Conservation (phyloP, 2,888 invertebrate genomes). For the Pammene fasciana region DNA sequence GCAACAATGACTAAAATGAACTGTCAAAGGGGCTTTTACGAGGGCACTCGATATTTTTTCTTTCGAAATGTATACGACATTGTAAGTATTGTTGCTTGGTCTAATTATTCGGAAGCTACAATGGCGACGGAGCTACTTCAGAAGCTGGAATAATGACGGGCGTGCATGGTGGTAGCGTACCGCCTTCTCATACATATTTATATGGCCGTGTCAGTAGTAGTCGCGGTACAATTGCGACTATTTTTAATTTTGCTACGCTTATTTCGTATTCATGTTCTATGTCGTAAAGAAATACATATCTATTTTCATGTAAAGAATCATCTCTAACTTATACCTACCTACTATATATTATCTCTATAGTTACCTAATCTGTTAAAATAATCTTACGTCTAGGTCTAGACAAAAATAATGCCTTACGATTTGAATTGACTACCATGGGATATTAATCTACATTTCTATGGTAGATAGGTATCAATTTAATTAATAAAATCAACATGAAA, state of each 20-base stretch:
- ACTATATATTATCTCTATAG: no score
- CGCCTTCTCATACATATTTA: slow-evolving; percentile 80
- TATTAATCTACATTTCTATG: no score
- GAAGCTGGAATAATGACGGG: slow-evolving; percentile 69
- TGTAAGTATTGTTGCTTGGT: slow-evolving; percentile 64
- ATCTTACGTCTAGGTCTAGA: no score
- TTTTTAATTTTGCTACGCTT: slow-evolving; percentile 39
- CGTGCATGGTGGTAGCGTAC: slow-evolving; percentile 61
- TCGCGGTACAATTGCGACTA: slow-evolving; percentile 45
- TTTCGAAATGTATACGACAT: slow-evolving; percentile 78
- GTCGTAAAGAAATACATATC: not conserved
- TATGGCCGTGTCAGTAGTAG: slow-evolving; percentile 56
- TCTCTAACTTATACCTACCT: not conserved
- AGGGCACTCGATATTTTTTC: slow-evolving; percentile 69
- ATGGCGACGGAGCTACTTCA: slow-evolving; percentile 73
- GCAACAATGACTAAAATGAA: slow-evolving; percentile 78
- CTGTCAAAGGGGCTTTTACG: slow-evolving; percentile 69
- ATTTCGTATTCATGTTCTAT: slow-evolving; percentile 2
- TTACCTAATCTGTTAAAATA: no score
- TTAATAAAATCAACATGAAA: no score
- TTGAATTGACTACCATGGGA: no score
- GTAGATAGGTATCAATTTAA: no score
- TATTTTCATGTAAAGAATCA: not conserved
- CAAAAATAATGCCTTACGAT: no score
- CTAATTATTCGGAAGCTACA: slow-evolving; percentile 82